Evolutionary conservation across 2,113 vertebrate genomes (phyloP), one percentile per base, ranked within the genome.

Genomic region (Pomatorhinus ruficollis): DNA sequence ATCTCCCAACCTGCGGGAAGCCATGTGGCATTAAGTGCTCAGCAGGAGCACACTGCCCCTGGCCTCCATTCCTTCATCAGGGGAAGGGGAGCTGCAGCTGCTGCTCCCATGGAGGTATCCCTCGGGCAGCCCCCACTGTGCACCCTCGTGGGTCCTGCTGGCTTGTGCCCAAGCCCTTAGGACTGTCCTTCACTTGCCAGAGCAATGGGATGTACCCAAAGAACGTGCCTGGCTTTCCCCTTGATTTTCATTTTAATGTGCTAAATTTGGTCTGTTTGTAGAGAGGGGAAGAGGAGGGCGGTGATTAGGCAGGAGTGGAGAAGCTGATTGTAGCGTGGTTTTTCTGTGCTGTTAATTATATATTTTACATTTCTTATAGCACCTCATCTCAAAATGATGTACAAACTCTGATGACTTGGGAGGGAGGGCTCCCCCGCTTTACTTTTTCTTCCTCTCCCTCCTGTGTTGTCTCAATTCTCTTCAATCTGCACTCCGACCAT

Each of bases 281-380:
- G 64, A 70, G 87, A 87, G 74, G 60, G 78, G 85, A 95, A 80
- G 95, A 84, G 75, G 90, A 84, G 65, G 60, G 80, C 0, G 7
- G 28, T 94, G 94, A 93, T 94, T 80, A 93, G 83, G 50, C 85
- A 93, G 82, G 69, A 97, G 40, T 6, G 2, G 60, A 95, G 85
- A 94, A 91, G 85, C 91, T 83, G 91, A 80, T 81, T 27, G 64
- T 37, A 81, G 89, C 0, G 0, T 63, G 84, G 14, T 31, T 89
- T 88, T 93, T 57, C 75, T 78, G 69, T 86, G 70, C 87, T 4
- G 37, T 95, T 95, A 87, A 95, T 95, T 82, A 81, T 56, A 30
- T 89, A 71, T 87, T 92, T 91, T 78, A 83, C 56, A 60, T 93
- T 93, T 88, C 70, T 87, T 93, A 81, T 89, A 93, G 76, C 81